Evolutionary conservation across 2,888 invertebrate species (phyloP), one percentile per base, ranked within the genome.

Genomic region (Molorchus minor): DNA sequence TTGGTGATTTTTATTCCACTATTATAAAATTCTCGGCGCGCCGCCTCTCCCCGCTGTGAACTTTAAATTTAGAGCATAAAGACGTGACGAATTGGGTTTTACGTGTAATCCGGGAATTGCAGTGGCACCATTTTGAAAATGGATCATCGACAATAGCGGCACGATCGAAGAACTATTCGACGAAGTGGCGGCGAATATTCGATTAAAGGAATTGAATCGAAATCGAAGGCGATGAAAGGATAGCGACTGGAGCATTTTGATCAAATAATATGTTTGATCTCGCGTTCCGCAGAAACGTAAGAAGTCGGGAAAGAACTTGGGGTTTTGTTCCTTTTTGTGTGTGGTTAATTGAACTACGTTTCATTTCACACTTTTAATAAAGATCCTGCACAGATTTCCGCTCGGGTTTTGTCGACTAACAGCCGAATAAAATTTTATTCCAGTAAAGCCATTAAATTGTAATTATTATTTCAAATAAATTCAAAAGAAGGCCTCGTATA

Each of bases 131-230:
- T 75, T 74, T 75, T 72, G 71, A 72, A 75, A 73, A 72, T 71
- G 68, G 71, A 72, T 75, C 70, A 68, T 58, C 70, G 64, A 72
- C 70, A 72, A 72, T 71, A 54, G 71, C 40, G 57, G 59, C 65
- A 64, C 68, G 70, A 73, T 72, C 69, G 69, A 65, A 56, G 65
- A 52, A 52, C 61, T 63, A 61, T 62, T 61, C 29, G 56, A 61
- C 41, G 54, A 54, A 56, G 56, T 62, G 64, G 64, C 70, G 73
- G 71, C 71, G 74, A 75, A 74, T 71, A 77, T 76, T 77, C 76
- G 75, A 77, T 77, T 75, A 75, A 76, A 73, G 72, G 72, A 74
- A 75, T 72, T 74, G 75, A 75, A 75, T 76, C 70, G 76, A 69
- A 74, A 75, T 76, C 70, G 76, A 69, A 74, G 64, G 68, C 73